Evolutionary conservation across 2,113 vertebrate genomes (phyloP).

Genomic region (Acrocephalus arundinaceus): DNA sequence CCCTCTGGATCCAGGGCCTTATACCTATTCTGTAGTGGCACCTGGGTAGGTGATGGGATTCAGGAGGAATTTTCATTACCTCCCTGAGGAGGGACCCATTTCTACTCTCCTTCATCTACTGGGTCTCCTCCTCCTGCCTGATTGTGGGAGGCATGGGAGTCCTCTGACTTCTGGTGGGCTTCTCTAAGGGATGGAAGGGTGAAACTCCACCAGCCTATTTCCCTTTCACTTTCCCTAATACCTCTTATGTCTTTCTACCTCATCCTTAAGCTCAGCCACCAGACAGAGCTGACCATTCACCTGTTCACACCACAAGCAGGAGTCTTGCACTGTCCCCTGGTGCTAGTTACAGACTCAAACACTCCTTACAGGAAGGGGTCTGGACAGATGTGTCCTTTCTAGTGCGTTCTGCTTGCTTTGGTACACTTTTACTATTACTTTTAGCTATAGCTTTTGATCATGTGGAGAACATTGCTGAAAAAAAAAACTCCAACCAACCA

Average conservation of each 20-base stretch:
- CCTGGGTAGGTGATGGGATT: background rate
- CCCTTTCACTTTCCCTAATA: background rate
- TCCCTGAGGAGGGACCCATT: accelerated
- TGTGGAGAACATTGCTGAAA: background rate
- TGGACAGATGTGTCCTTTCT: accelerated
- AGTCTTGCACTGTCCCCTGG: background rate
- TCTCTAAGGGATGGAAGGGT: background rate
- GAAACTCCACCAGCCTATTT: background rate
- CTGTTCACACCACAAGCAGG: background rate
- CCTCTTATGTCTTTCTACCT: background rate
- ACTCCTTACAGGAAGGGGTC: background rate
- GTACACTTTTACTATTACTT: background rate
- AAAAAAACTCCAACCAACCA: background rate
- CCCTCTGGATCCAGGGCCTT: background rate
- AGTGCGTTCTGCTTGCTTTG: background rate
- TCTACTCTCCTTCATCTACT: background rate
- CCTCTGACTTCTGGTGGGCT: background rate
- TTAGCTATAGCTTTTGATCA: background rate
- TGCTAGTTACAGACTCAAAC: background rate
- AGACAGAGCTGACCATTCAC: background rate
- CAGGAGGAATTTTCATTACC: background rate
- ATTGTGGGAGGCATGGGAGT: background rate
- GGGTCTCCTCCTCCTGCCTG: background rate
- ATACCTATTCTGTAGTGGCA: background rate
- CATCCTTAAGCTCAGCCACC: background rate